Base-by-base conservation (phyloP, 2,888 invertebrate genomes). In the Arctia plantaginis region DNA sequence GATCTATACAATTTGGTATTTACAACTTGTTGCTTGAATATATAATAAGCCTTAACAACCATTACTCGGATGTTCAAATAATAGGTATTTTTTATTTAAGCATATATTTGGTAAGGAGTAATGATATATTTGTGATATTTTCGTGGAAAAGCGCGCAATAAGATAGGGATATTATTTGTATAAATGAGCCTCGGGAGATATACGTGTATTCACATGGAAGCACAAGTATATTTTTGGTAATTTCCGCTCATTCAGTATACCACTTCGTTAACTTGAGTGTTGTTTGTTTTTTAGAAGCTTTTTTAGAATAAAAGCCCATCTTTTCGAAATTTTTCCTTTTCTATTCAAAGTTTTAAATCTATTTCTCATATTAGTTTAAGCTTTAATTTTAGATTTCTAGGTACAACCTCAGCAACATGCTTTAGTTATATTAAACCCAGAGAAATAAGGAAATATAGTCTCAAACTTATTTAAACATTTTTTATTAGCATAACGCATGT, bases 1-100 rank as follows among this genome's bases (percentile, higher is more conserved):
- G 55, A 69, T 69, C 27, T 69, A 75, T 23, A 70, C 62, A 72
- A 67, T 75, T 72, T 68, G 27, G 51, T 72, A 73, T 51, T 69
- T 30, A 75, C 65, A 65, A 74, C 75, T 72, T 77, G 55, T 77
- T 78, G 70, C 73, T 72, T 65, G 67, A 73, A 78, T 72, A 73
- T 3, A 75, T 72, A 77, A 76, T 47, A 76, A n/a, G 39, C 67
- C 44, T 66, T 47, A 71, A 66, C n/a, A 77, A 68, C 35, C 35
- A 59, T 72, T 72, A 69, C 69, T 15, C 66, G 75, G 55, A 80
- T 66, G 65, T 76, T 75, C 66, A 41, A 69, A 72, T 72, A 78
- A 75, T 69, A 77, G 73, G 76, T 64, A 64, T 44, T 69, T 74
- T 75, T 76, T 72, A 77, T 77, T 66, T 27, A 72, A 66, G 67